Conservation (phyloP, 2,797 vertebrate species). For the Xenops minutus region DNA sequence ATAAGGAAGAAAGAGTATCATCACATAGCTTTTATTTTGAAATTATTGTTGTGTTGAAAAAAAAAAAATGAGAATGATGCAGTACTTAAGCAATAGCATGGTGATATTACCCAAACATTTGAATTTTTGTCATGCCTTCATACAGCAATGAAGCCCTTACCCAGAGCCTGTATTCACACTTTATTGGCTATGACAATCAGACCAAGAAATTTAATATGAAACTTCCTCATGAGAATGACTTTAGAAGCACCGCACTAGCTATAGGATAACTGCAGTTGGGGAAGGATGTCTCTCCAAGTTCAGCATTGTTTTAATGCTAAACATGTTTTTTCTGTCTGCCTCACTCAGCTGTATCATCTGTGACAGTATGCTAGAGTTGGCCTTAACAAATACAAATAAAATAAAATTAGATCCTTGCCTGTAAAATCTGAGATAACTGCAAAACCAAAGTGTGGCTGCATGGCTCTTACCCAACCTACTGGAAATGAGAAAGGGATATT, state of each 20-base stretch:
- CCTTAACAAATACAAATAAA: conserved; percentile 7
- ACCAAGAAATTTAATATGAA: conserved; percentile 3
- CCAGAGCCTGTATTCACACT: not conserved
- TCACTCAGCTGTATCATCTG: not conserved
- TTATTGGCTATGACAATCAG: not conserved
- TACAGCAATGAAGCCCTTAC: not conserved
- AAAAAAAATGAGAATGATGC: not conserved
- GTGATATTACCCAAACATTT: not conserved
- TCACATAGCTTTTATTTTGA: not conserved
- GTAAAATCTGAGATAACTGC: not conserved
- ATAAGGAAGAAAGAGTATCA: not conserved
- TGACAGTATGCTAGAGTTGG: not conserved
- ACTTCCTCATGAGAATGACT: not conserved
- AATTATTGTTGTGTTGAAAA: not conserved
- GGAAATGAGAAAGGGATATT: not conserved
- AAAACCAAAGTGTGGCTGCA: not conserved
- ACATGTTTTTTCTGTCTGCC: not conserved
- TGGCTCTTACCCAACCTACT: not conserved
- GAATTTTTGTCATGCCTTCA: not conserved
- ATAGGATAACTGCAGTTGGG: not conserved
- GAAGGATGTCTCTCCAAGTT: not conserved
- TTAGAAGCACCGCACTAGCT: not conserved
- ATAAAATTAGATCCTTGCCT: not conserved
- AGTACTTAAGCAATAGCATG: not conserved
- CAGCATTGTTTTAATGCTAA: not conserved